These are phyloP conservation scores for Drosophila aff. DNA, from an alignment of 1,140 invertebrate species.

Conservation along the genomic window DNA sequence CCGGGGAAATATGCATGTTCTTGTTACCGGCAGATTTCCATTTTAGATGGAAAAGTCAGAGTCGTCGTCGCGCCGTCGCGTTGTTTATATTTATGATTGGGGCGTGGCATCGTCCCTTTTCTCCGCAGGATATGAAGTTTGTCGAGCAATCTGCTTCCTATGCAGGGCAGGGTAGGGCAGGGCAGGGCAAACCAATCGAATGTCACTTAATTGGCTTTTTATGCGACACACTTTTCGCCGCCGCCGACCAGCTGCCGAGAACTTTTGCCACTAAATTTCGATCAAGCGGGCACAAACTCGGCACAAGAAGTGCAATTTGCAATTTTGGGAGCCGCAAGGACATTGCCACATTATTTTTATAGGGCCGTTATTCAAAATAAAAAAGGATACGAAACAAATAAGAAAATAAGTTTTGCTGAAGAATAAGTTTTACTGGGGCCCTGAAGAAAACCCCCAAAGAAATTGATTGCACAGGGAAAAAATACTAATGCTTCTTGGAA, in stretches of 20 bases:
- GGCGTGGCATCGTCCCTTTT: conserved; percentile 46
- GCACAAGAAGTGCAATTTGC: conserved; percentile 37
- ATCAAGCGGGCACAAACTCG: conserved; percentile 47
- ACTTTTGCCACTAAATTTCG: conserved; percentile 56
- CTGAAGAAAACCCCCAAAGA: not conserved
- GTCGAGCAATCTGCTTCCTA: conserved; percentile 35
- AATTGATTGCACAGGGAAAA: conserved; percentile 18
- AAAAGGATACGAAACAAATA: conserved; percentile 13
- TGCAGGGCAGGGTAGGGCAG: conserved; percentile 20
- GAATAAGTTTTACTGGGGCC: conserved; percentile 39
- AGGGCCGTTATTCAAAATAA: conserved; percentile 58
- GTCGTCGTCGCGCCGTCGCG: conserved; percentile 19
- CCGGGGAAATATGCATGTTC: conserved; percentile 72
- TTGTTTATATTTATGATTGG: conserved; percentile 67
- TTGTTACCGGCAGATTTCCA: conserved; percentile 79
- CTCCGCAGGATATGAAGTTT: conserved; percentile 7
- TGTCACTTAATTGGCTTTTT: conserved; percentile 70
- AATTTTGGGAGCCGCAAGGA: conserved; percentile 69
- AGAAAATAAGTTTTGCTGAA: conserved; percentile 46
- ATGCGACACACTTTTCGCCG: conserved; percentile 46
- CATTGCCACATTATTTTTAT: conserved; percentile 74
- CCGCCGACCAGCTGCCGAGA: conserved; percentile 29
- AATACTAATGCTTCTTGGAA: not conserved
- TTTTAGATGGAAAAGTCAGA: conserved; percentile 68
- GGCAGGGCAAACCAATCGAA: conserved; percentile 60